Conservation (phyloP, 2,113 vertebrate species). For the Gallinago paraguaiae region DNA sequence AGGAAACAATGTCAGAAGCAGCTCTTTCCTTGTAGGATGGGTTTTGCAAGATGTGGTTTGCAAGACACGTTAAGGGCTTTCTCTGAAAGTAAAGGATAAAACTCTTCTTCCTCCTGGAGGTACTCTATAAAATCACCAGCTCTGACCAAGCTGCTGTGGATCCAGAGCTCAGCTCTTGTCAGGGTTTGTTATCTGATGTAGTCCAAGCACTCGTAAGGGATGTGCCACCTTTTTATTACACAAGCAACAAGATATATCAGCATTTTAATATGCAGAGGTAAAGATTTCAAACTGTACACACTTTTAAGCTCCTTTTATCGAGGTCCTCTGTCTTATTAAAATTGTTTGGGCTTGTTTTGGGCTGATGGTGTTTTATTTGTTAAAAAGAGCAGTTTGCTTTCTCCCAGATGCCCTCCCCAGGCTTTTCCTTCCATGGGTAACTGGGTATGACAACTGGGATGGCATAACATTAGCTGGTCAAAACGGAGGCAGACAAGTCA, state of each 20-base stretch:
- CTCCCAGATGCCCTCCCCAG: background rate
- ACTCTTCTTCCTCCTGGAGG: background rate
- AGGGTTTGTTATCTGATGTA: background rate
- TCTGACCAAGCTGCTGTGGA: rapidly evolving
- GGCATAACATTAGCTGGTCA: background rate
- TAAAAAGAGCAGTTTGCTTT: background rate
- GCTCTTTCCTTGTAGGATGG: background rate
- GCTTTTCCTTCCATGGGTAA: background rate
- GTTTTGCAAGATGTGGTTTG: background rate
- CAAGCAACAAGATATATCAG: too few relatives aligned
- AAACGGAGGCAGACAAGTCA: background rate
- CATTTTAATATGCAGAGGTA: background rate
- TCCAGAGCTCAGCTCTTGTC: background rate
- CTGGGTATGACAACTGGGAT: background rate
- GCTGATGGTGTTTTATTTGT: background rate
- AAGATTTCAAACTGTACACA: background rate
- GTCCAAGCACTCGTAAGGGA: background rate
- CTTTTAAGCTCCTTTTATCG: background rate
- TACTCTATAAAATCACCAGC: background rate
- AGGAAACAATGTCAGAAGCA: background rate
- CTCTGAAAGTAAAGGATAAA: background rate
- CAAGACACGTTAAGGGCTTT: background rate
- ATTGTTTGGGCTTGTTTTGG: background rate
- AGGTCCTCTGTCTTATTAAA: background rate
- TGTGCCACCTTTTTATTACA: background rate